These are phyloP conservation scores for Mesoligia furuncula DNA, from an alignment of 2,888 invertebrate genomes.

Conservation along the genomic window DNA sequence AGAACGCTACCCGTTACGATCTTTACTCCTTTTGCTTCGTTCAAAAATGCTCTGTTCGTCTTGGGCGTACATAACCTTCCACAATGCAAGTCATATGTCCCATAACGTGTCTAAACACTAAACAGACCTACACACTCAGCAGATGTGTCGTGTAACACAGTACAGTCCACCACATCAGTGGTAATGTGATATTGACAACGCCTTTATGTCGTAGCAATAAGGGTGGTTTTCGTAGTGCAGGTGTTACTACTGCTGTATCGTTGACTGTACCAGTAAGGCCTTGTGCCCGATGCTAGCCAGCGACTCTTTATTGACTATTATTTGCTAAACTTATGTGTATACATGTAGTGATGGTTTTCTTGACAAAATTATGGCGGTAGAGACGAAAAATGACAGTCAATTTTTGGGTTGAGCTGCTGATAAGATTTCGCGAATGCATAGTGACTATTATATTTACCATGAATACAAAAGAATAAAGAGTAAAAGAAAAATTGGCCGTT, in stretches of 20 bases:
- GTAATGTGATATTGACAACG: not conserved
- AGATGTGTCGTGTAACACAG: constrained; percentile 52
- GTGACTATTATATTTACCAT: not conserved
- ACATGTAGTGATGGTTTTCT: constrained; percentile 17
- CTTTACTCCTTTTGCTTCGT: not conserved
- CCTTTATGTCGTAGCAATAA: not conserved
- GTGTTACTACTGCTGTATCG: not conserved
- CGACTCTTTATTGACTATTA: constrained; percentile 66
- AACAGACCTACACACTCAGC: constrained; percentile 36
- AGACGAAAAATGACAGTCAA: not conserved
- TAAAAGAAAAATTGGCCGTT: not conserved
- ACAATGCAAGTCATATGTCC: constrained; percentile 35
- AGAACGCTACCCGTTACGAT: not conserved
- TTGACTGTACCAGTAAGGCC: constrained; percentile 47
- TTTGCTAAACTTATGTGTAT: constrained; percentile 52
- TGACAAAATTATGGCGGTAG: not conserved
- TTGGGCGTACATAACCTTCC: not conserved
- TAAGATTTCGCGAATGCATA: not conserved
- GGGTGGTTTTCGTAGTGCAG: not conserved
- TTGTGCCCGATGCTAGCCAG: constrained; percentile 65
- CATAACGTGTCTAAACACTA: constrained; percentile 34
- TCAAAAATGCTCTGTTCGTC: not conserved
- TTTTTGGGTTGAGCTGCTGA: not conserved
- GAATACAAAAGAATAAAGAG: too few relatives aligned
- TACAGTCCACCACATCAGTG: not conserved